phyloP scores from a whole-genome alignment of 2,113 vertebrate species.

The Coturnix japonica region DNA sequence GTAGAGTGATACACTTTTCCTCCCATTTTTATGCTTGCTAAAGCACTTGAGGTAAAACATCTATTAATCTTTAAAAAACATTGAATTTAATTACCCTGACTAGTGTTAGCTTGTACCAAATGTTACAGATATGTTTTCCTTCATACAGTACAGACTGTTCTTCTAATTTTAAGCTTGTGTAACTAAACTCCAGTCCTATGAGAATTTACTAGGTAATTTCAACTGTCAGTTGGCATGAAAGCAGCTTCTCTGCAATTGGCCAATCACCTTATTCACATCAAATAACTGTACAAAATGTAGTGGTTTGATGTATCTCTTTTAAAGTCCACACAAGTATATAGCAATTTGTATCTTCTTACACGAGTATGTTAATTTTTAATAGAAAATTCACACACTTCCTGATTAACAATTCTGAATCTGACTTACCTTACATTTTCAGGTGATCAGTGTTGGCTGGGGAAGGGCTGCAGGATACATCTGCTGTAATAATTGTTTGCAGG shows the following conservation, averaged over 20 bases:
- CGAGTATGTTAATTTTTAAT: constrained; percentile 42
- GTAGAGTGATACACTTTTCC: neutral
- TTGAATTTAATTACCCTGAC: constrained; percentile 81
- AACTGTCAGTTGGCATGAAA: constrained; percentile 51
- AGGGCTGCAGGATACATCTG: neutral
- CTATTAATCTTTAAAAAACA: constrained; percentile 83
- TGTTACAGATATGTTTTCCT: constrained; percentile 80
- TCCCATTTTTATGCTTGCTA: constrained; percentile 72
- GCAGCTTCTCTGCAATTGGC: neutral
- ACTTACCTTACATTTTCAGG: neutral
- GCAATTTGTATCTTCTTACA: constrained; percentile 26
- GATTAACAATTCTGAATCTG: neutral
- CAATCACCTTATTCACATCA: constrained; percentile 22
- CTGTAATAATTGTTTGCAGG: neutral
- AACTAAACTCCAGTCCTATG: constrained; percentile 72
- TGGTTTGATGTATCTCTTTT: neutral
- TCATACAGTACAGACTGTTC: constrained; percentile 80
- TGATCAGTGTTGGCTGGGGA: neutral
- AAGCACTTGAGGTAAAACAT: constrained; percentile 78
- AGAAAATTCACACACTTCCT: neutral
- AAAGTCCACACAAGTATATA: constrained; percentile 2
- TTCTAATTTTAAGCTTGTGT: constrained; percentile 76
- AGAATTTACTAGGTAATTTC: constrained; percentile 56
- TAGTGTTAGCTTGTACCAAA: constrained; percentile 81
- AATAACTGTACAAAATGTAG: constrained; percentile 6